Evolutionary conservation across 2,888 invertebrate genomes (phyloP), one percentile per base, ranked within the genome.

Genomic region (Cheilosia impressa): DNA sequence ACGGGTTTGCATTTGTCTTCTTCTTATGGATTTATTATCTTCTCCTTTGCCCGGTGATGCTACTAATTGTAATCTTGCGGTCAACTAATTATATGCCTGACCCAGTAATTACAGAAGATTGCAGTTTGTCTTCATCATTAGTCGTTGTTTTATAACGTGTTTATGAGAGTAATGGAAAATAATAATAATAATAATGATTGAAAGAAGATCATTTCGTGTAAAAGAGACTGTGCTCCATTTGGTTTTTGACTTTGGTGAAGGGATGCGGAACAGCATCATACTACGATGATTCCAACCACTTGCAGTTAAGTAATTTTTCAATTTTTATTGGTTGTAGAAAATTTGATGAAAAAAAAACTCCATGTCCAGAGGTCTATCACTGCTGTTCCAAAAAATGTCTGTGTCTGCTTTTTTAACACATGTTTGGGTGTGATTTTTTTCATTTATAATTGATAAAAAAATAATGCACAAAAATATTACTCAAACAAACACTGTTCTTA

Each of bases 51-150:
- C n/a, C 24, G n/a, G 19, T 3, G 9, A 10, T 60, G 43, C 19
- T 43, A 57, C 55, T 45, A 19, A 68, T 55, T 57, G 43, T 45
- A 43, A 55, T 22, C 43, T 31, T 45, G 5, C 43, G 17, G 63
- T 22, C 65, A 52, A 41, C 41, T 52, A 41, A 66, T 52, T 52
- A 53, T 34, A 53, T 66, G 24, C 41, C 41, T 66, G 65, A 53
- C 52, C 65, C 41, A 58, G 65, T 53, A 66, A 66, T 52, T 65
- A 24, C 52, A 24, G 17, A 41, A 53, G 38, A 66, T 66, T 41
- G 24, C 52, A n/a, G 52, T 38, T 41, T 17, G 31, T 31, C 68
- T 34, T 38, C 41, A 43, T 27, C 31, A 45, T 68, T 68, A 45
- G 55, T 31, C 19, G 27, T 31, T 31, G 55, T 19, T 68, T 55